Conservation (phyloP, 2,113 vertebrate species). For the Scolopax mira region DNA sequence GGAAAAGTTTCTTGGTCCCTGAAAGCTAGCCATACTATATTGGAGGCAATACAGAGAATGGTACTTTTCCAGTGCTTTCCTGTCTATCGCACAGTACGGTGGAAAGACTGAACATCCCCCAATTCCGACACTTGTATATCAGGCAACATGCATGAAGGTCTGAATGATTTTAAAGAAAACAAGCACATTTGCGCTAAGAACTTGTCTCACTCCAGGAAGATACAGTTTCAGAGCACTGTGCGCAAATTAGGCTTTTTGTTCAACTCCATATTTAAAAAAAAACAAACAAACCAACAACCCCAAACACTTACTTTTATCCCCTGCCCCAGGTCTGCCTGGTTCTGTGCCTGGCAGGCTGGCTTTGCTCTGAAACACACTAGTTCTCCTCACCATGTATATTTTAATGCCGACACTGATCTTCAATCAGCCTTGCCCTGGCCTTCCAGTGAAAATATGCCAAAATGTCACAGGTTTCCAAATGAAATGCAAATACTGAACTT, state of each 20-base stretch:
- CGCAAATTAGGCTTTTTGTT: not conserved
- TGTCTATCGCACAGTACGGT: not conserved
- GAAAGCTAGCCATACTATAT: not conserved
- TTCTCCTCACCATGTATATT: not conserved
- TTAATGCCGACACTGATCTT: slow-evolving; percentile 34
- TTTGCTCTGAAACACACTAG: not conserved
- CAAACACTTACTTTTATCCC: not conserved
- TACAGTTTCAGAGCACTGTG: not conserved
- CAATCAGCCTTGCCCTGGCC: slow-evolving; percentile 45
- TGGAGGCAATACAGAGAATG: not conserved
- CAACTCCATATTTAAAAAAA: not conserved
- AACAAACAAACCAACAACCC: not conserved
- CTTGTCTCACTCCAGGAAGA: not conserved
- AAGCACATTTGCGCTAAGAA: not conserved
- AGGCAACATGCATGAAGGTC: not conserved
- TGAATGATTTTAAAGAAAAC: not conserved
- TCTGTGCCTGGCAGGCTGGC: not conserved
- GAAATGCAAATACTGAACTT: slow-evolving; percentile 68
- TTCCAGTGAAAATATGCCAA: slow-evolving; percentile 53
- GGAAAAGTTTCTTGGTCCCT: not conserved
- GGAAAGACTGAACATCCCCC: not conserved
- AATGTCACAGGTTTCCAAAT: slow-evolving; percentile 64
- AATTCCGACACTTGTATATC: not conserved
- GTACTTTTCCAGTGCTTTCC: not conserved
- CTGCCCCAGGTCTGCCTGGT: not conserved